Base-by-base conservation (phyloP, 1,140 invertebrate species). In the Pantala flavescens region DNA sequence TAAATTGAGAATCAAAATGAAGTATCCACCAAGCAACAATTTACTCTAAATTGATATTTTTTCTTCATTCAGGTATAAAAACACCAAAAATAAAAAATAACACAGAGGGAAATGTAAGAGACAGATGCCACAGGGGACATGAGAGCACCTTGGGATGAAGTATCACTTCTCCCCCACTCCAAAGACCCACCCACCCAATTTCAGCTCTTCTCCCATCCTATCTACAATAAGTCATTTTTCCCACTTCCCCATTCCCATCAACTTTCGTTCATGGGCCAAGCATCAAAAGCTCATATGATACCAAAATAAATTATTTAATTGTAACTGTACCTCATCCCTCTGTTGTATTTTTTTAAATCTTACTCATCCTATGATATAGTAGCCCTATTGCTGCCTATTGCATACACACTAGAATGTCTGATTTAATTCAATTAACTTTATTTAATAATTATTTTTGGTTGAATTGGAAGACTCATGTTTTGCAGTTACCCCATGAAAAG, bases 301-400 rank as follows among this genome's bases (percentile, higher is more conserved):
- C 49, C 49, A 63, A 63, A 63, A 63, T 63, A 63, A 63, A 63
- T 63, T 63, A 63, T 63, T 63, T 63, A 63, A 63, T 63, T 63
- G 49, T 63, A 63, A 63, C 49, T 63, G 49, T 21, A 63, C 49
- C 49, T 63, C 49, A 63, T 63, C 49, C 49, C 49, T 63, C 49
- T 63, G 49, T 63, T 63, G 49, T 21, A 63, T 63, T 63, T 63
- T 63, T 63, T 63, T 7, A 63, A 63, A 63, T 63, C 49, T 63
- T 63, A 63, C 49, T 63, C 49, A 63, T 21, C 49, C 49, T 63
- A 63, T 63, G 49, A 63, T 63, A 63, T 63, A 21, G 12, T 63
- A 63, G 49, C 49, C 49, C 49, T 63, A 63, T 63, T 63, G 49
- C 49, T 63, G 49, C 49, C 49, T 63, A 63, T 63, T 63, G 49